Base-by-base conservation (phyloP, 2,113 vertebrate genomes). In the Acanthochromis polyacanthus region DNA sequence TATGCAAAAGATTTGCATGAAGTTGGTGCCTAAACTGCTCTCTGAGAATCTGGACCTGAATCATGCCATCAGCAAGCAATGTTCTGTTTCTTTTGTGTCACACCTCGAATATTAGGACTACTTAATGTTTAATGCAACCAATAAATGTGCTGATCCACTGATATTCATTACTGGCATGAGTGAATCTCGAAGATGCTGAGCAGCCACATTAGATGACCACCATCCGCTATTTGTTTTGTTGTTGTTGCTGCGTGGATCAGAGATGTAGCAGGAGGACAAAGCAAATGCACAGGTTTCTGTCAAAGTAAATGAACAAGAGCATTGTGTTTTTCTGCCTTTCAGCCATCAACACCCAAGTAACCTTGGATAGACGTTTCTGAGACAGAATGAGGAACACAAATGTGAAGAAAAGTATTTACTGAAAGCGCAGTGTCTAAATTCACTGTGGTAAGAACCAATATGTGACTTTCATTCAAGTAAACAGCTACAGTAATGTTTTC, bases 201-300 rank as follows among this genome's bases (percentile, higher is more conserved):
- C 92, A 89, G 84, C 83, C 87, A 74, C 87, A 94, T 89, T 92
- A 96, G 95, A 95, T 94, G 94, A 94, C 85, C 81, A 84, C 96
- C 95, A 96, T 96, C 95, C 96, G 96, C 73, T 89, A 52, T 84
- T 84, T 86, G 79, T 58, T 74, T 51, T 43, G 78, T n/a, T 70
- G 61, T 62, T 71, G 71, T 48, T 93, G 94, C 90, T 84, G 88
- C 85, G 82, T 30, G 73, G 52, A 94, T 84, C 90, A 90, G 80
- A 78, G 51, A 69, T 75, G 60, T 56, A 76, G 67, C 55, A 57
- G 55, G 23, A 75, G 58, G 50, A 55, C 77, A 78, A 80, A 71
- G 70, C 61, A 38, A 77, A 78, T 32, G 25, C 64, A 60, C 58
- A 56, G 20, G 16, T 45, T 52, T 72, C 43, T 62, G 70, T 74